phyloP scores from a whole-genome alignment of 2,888 invertebrate genomes.

The Polydrusus tereticollis region DNA sequence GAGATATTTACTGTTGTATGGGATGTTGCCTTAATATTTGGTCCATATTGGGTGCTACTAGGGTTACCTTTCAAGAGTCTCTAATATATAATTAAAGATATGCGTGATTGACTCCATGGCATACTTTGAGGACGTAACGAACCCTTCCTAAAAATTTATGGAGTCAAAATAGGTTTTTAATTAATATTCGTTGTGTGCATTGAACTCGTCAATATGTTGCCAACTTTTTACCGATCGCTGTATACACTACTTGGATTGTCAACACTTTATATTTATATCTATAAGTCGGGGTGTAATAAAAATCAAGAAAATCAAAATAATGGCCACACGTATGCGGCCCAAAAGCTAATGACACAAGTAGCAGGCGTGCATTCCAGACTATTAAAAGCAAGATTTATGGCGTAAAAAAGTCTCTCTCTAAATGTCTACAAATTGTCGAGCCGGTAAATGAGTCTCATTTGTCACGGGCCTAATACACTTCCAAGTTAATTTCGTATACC shows the following conservation, averaged over 20 bases:
- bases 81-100: too few relatives aligned
- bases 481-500: constrained; percentile 62
- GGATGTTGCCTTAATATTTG: too few relatives aligned
- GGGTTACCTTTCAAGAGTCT: too few relatives aligned
- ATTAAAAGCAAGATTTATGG: constrained; percentile 68
- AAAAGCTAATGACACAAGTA: constrained; percentile 44
- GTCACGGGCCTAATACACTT: constrained; percentile 65
- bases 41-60: too few relatives aligned
- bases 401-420: constrained; percentile 65
- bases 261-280: constrained; percentile 20
- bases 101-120: too few relatives aligned
- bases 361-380: constrained; percentile 60
- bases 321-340: constrained; percentile 41
- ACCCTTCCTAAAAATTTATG: too few relatives aligned
- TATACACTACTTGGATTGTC: neutral
- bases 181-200: too few relatives aligned
- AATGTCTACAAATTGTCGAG: constrained; percentile 69
- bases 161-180: too few relatives aligned
- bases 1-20: too few relatives aligned
- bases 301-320: constrained; percentile 48
- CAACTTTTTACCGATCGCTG: too few relatives aligned
- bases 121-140: too few relatives aligned
- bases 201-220: too few relatives aligned
- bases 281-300: constrained; percentile 32
- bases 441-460: constrained; percentile 67